Conservation (phyloP, 2,888 invertebrate genomes). For the Mellilla xanthometata region DNA sequence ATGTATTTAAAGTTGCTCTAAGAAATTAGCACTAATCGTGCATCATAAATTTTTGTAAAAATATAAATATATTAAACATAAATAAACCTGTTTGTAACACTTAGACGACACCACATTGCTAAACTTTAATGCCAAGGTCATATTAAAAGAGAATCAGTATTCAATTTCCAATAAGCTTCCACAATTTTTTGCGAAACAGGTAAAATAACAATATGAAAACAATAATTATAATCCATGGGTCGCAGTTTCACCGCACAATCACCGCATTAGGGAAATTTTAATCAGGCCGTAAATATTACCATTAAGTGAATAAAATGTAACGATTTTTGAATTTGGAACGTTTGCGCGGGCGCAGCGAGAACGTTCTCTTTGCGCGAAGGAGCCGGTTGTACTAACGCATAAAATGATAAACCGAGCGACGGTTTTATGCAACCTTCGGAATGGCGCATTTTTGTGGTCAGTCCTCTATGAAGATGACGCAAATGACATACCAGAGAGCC, state of each 20-base stretch:
- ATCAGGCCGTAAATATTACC: slow-evolving; percentile 12
- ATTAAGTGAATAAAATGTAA: slow-evolving; percentile 22
- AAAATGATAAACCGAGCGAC: slow-evolving; percentile 57
- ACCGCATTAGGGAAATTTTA: slow-evolving; percentile 21
- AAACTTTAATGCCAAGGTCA: slow-evolving; percentile 19
- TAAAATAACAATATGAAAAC: not conserved
- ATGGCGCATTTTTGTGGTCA: slow-evolving; percentile 77
- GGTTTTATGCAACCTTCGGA: slow-evolving; percentile 76
- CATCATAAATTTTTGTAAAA: not conserved
- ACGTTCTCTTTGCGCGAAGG: slow-evolving; percentile 61
- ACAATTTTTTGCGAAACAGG: slow-evolving; percentile 1
- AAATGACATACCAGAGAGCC: slow-evolving; percentile 45
- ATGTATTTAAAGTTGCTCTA: no score
- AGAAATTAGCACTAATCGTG: no score
- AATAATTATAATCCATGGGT: slow-evolving; percentile 5
- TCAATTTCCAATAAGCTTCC: slow-evolving; percentile 5
- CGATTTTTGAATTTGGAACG: slow-evolving; percentile 35
- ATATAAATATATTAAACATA: not conserved
- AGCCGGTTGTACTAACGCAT: slow-evolving; percentile 64
- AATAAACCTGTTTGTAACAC: slow-evolving; percentile 4
- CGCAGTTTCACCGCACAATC: slow-evolving; percentile 23
- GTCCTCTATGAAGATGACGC: slow-evolving; percentile 63
- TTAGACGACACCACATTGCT: slow-evolving; percentile 16
- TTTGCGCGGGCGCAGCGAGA: slow-evolving; percentile 50
- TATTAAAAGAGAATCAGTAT: slow-evolving; percentile 8